Evolutionary conservation across 2,113 vertebrate species (phyloP), one percentile per base, ranked within the genome.

Genomic region (Todiramphus chloris): DNA sequence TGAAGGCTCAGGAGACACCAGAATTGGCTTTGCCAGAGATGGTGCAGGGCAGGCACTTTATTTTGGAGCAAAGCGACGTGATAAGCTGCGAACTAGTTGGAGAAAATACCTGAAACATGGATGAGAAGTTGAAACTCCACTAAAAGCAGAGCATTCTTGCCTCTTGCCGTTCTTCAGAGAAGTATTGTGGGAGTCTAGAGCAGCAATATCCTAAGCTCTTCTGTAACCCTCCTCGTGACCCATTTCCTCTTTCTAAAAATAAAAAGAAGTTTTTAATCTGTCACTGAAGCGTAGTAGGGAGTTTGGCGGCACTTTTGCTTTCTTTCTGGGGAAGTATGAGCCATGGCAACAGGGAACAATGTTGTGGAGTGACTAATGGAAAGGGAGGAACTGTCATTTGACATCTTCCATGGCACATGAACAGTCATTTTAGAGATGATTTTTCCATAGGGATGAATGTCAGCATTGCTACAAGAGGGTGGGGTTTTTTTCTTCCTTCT

Each of bases 111-210:
- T 76, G 78, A 84, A 89, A 77, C 56, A 18, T 48, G 46, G 63
- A 43, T 82, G 59, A 91, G 62, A 95, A 77, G 68, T n/a, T 76
- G 63, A 80, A 81, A 85, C 64, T 67, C 83, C n/a, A 9, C 53
- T 88, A 80, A 93, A 96, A 83, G 35, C 67, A 73, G 37, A 95
- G 16, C 4, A 5, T 81, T 79, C 82, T 74, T 62, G 51, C 18
- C 62, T 94, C 68, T 95, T 6, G 3, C 35, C 28, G 30, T 90
- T 92, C 84, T 96, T 92, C 68, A 80, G 93, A 87, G 55, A 56
- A 82, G n/a, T 48, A 1, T 5, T 82, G 27, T 37, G 48, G 68
- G 95, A 85, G 51, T 16, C 20, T 39, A 60, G 68, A 81, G 58
- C 43, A 44, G 23, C 44, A 83, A 50, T 27, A 21, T 11, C 53